Conservation (phyloP, 1,140 invertebrate species). For the Lordiphosa clarofinis region DNA sequence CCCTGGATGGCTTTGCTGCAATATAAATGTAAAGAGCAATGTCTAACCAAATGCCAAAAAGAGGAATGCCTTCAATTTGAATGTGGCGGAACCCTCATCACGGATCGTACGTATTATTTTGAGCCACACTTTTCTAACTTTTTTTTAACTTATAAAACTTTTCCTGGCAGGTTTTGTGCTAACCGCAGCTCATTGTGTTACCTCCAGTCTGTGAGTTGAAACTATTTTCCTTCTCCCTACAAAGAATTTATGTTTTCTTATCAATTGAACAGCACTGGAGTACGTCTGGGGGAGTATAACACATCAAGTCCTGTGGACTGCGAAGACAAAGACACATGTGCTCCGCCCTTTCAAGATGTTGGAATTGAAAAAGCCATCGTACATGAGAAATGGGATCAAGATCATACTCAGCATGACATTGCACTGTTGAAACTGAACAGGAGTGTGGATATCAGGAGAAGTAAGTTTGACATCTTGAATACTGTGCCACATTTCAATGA, state of each 20-base stretch:
- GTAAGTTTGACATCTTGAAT: not conserved
- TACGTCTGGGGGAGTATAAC: constrained; percentile 22
- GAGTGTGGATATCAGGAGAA: constrained; percentile 20
- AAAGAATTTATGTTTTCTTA: not conserved
- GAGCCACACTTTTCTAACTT: too few species aligned
- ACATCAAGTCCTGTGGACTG: not conserved
- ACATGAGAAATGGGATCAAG: not conserved
- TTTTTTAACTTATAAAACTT: too few species aligned
- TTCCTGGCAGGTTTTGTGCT: constrained; percentile 21
- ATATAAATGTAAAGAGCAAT: too few species aligned
- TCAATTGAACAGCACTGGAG: constrained; percentile 10
- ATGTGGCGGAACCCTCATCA: constrained; percentile 24
- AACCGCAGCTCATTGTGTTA: constrained; percentile 24
- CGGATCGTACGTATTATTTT: constrained; percentile 17
- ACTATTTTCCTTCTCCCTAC: not conserved
- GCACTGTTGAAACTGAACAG: constrained; percentile 35
- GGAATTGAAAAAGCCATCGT: not conserved
- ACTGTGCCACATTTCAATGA: not conserved
- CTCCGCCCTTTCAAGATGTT: constrained; percentile 12
- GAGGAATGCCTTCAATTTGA: not conserved
- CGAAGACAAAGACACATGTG: not conserved
- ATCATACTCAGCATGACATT: constrained; percentile 23
- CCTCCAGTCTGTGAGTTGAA: constrained; percentile 3
- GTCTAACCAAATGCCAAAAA: not conserved
- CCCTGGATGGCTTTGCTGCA: constrained; percentile 25